These are phyloP conservation scores for Poeciliopsis occidentalis DNA, from an alignment of 2,113 vertebrate species.

Conservation along the genomic window DNA sequence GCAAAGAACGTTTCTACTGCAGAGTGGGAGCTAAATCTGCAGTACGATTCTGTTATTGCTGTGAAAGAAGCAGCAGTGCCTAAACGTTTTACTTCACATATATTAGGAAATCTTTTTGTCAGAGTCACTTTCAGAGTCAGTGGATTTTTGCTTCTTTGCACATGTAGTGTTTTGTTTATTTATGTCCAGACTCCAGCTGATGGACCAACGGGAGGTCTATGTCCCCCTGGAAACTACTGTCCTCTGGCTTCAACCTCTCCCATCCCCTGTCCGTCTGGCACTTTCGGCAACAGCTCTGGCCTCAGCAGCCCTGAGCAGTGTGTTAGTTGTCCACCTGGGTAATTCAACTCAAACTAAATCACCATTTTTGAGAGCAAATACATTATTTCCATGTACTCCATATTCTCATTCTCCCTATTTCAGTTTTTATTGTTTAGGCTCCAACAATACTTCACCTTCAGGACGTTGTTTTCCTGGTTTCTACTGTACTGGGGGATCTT, in stretches of 20 bases:
- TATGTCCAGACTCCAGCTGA: conserved; percentile 79
- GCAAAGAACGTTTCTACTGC: conserved; percentile 86
- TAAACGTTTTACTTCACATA: neutral
- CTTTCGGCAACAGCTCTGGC: conserved; percentile 83
- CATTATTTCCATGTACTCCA: conserved; percentile 14
- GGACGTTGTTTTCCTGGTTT: conserved; percentile 85
- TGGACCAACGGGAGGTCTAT: conserved; percentile 82
- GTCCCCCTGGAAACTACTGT: conserved; percentile 86
- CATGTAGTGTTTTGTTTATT: neutral
- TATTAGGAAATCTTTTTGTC: neutral
- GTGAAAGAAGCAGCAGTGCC: neutral
- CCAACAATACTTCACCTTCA: conserved; percentile 77
- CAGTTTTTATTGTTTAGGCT: conserved; percentile 84
- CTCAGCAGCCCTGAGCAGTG: conserved; percentile 78
- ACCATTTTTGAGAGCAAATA: neutral
- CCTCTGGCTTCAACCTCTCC: conserved; percentile 79
- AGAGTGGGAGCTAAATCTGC: conserved; percentile 79
- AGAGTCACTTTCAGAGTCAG: neutral
- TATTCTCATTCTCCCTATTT: conserved; percentile 1
- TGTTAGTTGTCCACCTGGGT: conserved; percentile 86
- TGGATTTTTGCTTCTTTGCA: neutral
- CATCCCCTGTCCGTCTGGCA: conserved; percentile 84
- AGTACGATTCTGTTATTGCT: conserved; percentile 67
- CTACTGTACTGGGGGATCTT: conserved; percentile 84
- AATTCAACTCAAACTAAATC: conserved; percentile 29